These are phyloP conservation scores for Clivina fossor DNA, from an alignment of 2,888 invertebrate genomes.

Conservation along the genomic window DNA sequence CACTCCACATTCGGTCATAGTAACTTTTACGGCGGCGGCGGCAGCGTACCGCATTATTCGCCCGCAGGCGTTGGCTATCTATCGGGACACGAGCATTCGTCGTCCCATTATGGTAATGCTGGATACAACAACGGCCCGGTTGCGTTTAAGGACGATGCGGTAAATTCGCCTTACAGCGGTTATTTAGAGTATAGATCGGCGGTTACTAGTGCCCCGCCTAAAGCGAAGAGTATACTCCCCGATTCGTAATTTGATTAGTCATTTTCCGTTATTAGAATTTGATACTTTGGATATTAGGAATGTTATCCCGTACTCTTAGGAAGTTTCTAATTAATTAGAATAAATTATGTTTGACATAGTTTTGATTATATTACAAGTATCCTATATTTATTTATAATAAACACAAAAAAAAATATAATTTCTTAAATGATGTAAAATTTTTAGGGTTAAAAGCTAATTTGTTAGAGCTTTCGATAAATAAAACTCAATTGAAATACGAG, in stretches of 20 bases:
- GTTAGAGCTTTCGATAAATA: too few relatives aligned
- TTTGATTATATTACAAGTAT: too few relatives aligned
- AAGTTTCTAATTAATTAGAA: too few relatives aligned
- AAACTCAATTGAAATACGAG: too few relatives aligned
- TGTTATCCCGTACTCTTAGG: too few relatives aligned
- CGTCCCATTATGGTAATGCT: constrained; percentile 43
- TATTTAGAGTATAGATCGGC: constrained; percentile 65
- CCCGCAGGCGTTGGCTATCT: constrained; percentile 71
- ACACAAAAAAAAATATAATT: too few relatives aligned
- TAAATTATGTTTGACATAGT: too few relatives aligned
- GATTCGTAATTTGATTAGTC: constrained; percentile 52
- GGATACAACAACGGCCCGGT: constrained; percentile 56
- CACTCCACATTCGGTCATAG: constrained; percentile 58
- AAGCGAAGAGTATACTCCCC: constrained; percentile 50
- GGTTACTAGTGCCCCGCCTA: constrained; percentile 53
- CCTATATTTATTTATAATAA: too few relatives aligned
- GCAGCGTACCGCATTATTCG: constrained; percentile 67
- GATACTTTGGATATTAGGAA: too few relatives aligned
- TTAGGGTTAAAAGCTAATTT: too few relatives aligned
- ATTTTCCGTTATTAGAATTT: constrained; percentile 2
- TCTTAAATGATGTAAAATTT: too few relatives aligned
- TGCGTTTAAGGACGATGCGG: constrained; percentile 65
- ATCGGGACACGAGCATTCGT: constrained; percentile 56
- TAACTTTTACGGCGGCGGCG: constrained; percentile 51
- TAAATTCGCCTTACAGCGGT: constrained; percentile 74